Percentiles rank a stretch among this genome's conserved stretches.
Evolutionary conservation across 2,113 vertebrate genomes (phyloP).

Genomic region (Callaeas wilsoni): DNA sequence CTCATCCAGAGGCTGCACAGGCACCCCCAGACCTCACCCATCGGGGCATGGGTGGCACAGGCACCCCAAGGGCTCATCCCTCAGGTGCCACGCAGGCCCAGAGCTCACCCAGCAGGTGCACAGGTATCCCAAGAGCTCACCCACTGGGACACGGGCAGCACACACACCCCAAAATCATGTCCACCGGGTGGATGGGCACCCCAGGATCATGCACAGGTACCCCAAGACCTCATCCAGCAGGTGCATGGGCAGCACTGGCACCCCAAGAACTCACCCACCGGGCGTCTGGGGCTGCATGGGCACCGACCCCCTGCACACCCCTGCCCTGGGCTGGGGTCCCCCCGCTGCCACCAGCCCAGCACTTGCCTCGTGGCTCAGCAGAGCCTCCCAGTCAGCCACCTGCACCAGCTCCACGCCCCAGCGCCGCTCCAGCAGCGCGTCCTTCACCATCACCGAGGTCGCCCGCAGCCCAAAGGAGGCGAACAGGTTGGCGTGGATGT

Average conservation of each 20-base stretch:
- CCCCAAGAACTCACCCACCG: accelerated
- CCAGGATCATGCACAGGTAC: not conserved
- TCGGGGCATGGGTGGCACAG: not conserved
- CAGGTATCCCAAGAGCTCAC: not conserved
- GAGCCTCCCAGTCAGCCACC: conserved; percentile 70
- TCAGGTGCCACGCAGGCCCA: no score
- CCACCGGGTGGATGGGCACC: not conserved
- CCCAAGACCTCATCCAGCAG: not conserved
- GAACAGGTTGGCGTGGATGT: conserved; percentile 81
- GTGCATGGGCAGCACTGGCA: not conserved
- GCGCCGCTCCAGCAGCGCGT: conserved; percentile 74
- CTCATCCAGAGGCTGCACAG: not conserved
- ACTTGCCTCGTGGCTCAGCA: conserved; percentile 73
- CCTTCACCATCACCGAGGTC: conserved; percentile 76
- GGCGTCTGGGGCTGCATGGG: accelerated
- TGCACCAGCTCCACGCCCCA: conserved; percentile 72
- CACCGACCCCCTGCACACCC: accelerated
- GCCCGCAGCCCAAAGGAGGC: conserved; percentile 82
- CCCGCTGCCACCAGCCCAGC: not conserved
- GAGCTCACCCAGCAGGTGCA: not conserved
- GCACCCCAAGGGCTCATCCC: not conserved
- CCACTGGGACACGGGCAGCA: accelerated
- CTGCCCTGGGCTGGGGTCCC: accelerated
- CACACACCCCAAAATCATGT: accelerated
- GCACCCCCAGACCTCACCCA: not conserved